Percentiles rank a stretch among this genome's conserved stretches.
phyloP scores from a whole-genome alignment of 1,140 invertebrate genomes.

The Elysia chlorotica region DNA sequence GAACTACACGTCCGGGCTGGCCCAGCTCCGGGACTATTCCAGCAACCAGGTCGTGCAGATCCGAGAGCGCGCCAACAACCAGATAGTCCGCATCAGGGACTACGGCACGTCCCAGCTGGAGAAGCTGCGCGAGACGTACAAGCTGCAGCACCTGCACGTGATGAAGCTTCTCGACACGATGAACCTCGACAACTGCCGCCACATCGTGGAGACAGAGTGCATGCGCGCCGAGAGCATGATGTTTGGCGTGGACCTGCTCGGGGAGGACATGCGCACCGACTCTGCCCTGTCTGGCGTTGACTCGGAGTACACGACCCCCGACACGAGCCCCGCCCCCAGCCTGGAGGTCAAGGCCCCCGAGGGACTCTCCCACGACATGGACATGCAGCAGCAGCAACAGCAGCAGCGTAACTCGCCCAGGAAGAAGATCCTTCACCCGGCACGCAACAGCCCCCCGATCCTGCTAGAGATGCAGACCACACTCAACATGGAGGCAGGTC shows the following conservation, averaged over 20 bases:
- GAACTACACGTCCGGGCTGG: slow-evolving; percentile 80
- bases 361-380: neutral
- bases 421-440: neutral
- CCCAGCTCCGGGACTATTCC: slow-evolving; percentile 53
- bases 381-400: too few relatives aligned
- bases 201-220: slow-evolving; percentile 70
- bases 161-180: slow-evolving; percentile 93
- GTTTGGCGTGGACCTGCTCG: slow-evolving; percentile 55
- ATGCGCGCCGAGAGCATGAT: slow-evolving; percentile 75
- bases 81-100: slow-evolving; percentile 90
- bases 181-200: slow-evolving; percentile 93
- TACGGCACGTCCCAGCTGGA: slow-evolving; percentile 91
- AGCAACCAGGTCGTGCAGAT: slow-evolving; percentile 85
- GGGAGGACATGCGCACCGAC: slow-evolving; percentile 10
- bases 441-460: neutral
- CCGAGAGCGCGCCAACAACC: slow-evolving; percentile 92
- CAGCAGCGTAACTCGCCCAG: neutral
- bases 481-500: neutral
- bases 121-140: slow-evolving; percentile 87
- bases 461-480: neutral
- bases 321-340: slow-evolving; percentile 23
- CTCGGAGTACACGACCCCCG: slow-evolving; percentile 27
- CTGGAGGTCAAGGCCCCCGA: slow-evolving; percentile 11
- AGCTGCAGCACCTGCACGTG: slow-evolving; percentile 88
- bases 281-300: slow-evolving; percentile 17